Evolutionary conservation across 2,888 invertebrate genomes (phyloP).

Genomic region (Epinotia nisella): DNA sequence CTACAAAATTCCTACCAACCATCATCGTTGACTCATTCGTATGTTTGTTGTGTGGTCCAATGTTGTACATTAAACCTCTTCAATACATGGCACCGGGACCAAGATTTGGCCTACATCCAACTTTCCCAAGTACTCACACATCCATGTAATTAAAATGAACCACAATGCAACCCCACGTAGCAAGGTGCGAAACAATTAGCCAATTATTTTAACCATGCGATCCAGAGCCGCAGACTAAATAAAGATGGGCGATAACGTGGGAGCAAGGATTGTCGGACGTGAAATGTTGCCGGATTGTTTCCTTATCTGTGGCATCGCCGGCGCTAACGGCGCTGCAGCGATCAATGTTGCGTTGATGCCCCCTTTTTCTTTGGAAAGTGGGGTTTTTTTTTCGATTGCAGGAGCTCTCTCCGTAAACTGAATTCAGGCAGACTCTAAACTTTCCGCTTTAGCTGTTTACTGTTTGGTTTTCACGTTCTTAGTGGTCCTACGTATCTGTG

Average conservation of each 20-base stretch:
- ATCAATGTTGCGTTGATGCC: conserved; percentile 14
- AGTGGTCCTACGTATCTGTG: not conserved
- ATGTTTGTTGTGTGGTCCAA: not conserved
- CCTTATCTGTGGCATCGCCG: conserved; percentile 39
- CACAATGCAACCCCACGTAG: conserved; percentile 23
- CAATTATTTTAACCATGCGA: conserved; percentile 40
- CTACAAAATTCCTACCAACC: not conserved
- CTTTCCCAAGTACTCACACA: not conserved
- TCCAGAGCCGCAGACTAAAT: conserved; percentile 37
- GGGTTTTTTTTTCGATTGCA: not conserved
- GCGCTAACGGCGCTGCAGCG: conserved; percentile 34
- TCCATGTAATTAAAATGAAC: conserved; percentile 1
- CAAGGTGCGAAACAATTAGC: conserved; percentile 42
- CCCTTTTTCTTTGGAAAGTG: conserved; percentile 24
- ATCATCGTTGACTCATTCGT: not conserved
- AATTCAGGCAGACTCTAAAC: not conserved
- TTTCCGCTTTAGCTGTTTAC: not conserved
- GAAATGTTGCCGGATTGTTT: conserved; percentile 43
- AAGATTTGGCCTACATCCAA: not conserved
- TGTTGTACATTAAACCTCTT: not conserved
- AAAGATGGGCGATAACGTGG: conserved; percentile 42
- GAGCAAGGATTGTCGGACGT: conserved; percentile 43
- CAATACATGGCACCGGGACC: not conserved
- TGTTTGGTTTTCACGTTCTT: not conserved
- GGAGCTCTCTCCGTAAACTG: not conserved